Evolutionary conservation across 2,113 vertebrate species (phyloP).

Genomic region (Heterocephalus glaber): DNA sequence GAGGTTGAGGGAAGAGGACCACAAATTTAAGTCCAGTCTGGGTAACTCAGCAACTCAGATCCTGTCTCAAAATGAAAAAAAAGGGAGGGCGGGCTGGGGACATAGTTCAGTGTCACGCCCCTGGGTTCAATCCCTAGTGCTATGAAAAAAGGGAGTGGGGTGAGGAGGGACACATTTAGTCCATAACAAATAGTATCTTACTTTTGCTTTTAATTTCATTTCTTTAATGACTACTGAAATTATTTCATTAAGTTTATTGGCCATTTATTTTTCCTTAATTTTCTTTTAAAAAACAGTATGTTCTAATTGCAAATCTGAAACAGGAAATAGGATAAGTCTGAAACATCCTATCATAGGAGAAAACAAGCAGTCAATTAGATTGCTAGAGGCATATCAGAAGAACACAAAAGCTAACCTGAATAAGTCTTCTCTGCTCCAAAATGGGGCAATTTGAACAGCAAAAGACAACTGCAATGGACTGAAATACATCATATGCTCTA

Average conservation of each 20-base stretch:
- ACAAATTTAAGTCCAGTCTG: background rate
- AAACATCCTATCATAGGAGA: background rate
- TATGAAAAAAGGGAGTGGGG: background rate
- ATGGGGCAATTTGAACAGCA: background rate
- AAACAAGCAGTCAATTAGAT: background rate
- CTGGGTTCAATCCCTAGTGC: background rate
- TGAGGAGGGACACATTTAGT: background rate
- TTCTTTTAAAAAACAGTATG: background rate
- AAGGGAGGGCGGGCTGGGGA: background rate
- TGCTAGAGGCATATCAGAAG: background rate
- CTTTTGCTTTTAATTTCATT: conserved; percentile 44
- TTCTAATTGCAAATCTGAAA: conserved; percentile 37
- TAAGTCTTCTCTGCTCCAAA: background rate
- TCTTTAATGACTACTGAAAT: background rate
- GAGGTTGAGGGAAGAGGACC: background rate
- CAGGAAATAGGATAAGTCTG: background rate
- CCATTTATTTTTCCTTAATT: background rate
- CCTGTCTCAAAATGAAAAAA: background rate
- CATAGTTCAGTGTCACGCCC: background rate
- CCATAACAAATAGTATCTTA: background rate
- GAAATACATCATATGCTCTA: background rate
- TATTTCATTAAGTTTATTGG: background rate
- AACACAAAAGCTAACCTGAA: background rate
- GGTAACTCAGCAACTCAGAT: background rate
- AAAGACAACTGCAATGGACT: background rate